These are phyloP conservation scores for Beaufortia kweichowensis DNA, from an alignment of 2,113 vertebrate genomes.

Conservation along the genomic window DNA sequence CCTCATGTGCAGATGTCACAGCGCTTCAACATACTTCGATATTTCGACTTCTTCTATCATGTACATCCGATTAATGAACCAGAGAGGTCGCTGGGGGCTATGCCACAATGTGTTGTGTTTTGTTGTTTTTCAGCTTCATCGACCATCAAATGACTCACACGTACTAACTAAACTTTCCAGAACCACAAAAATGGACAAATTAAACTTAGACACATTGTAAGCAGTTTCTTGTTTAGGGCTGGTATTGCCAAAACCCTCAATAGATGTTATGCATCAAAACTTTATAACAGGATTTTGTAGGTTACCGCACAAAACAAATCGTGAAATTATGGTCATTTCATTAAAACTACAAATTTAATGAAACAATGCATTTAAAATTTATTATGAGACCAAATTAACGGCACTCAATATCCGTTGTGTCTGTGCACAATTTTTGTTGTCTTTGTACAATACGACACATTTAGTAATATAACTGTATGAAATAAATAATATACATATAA, in stretches of 20 bases:
- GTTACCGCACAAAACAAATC: not conserved
- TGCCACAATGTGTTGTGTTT: not conserved
- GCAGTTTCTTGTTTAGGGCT: not conserved
- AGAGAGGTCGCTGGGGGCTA: not conserved
- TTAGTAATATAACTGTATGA: no score
- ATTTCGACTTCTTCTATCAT: not conserved
- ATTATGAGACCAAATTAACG: no score
- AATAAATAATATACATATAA: no score
- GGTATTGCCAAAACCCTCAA: no score
- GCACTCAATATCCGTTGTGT: no score
- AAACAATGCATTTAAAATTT: not conserved
- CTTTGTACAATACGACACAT: no score
- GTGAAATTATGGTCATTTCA: not conserved
- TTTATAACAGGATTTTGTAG: not conserved
- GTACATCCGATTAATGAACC: not conserved
- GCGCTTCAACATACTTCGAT: not conserved
- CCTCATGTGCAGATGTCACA: not conserved
- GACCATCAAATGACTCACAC: conserved; percentile 15
- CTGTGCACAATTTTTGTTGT: no score
- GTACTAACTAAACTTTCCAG: not conserved
- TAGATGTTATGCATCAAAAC: no score
- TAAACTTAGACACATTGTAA: not conserved
- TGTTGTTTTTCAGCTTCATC: conserved; percentile 1
- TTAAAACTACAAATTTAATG: not conserved
- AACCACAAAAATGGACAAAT: not conserved